Conservation (phyloP, 2,888 invertebrate genomes). For the Strigamia maritima region DNA sequence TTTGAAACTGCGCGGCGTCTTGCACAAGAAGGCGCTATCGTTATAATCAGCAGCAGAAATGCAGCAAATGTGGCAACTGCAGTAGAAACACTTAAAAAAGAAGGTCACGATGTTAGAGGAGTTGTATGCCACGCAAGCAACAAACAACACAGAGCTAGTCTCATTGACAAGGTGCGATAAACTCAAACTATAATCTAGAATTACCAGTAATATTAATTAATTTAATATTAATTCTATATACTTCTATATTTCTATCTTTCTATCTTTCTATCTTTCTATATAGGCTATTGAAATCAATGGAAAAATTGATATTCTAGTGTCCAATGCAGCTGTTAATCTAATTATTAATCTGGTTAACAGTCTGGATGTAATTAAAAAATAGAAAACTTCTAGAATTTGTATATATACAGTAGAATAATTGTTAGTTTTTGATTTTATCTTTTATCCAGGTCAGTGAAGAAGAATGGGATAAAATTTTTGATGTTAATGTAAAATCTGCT, state of each 20-base stretch:
- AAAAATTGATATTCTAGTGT: constrained; percentile 88
- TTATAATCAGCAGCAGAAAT: constrained; percentile 87
- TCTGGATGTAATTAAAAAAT: constrained; percentile 59
- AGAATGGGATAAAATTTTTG: constrained; percentile 94
- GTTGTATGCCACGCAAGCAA: constrained; percentile 88
- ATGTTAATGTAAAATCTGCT: constrained; percentile 86
- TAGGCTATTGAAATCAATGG: constrained; percentile 76
- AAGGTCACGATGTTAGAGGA: constrained; percentile 71
- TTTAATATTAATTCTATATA: neutral
- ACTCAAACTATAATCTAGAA: too few relatives aligned
- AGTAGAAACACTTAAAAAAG: constrained; percentile 65
- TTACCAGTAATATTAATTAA: too few relatives aligned
- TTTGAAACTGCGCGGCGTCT: constrained; percentile 83
- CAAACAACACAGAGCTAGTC: constrained; percentile 70
- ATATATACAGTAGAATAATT: too few relatives aligned
- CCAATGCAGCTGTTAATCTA: constrained; percentile 92
- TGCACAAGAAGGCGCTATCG: constrained; percentile 83
- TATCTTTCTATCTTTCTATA: too few relatives aligned
- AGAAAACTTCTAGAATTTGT: neutral
- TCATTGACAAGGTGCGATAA: constrained; percentile 63
- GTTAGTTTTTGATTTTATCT: neutral
- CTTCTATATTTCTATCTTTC: constrained; percentile 25
- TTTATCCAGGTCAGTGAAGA: neutral
- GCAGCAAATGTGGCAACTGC: constrained; percentile 78
- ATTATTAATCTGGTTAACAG: constrained; percentile 64